Evolutionary conservation across 2,113 vertebrate genomes (phyloP).

Genomic region (Pteropus alecto): DNA sequence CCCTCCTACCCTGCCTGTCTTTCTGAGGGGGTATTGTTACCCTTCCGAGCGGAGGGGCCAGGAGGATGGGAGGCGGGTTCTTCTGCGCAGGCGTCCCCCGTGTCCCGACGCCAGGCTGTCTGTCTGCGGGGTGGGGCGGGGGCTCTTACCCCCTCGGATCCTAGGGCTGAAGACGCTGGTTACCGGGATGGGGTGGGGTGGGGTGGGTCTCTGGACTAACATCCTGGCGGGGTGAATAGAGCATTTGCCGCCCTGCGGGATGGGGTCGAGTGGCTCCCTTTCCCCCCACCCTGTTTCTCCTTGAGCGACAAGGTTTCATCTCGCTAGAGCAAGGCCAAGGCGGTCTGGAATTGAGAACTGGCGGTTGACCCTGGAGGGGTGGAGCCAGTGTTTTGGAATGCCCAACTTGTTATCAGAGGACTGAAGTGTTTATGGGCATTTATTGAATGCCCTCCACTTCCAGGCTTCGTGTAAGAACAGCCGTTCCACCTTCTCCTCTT

Average conservation of each 20-base stretch:
- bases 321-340: slow-evolving; percentile 22
- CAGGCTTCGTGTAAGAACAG: background rate
- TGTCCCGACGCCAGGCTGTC: slow-evolving; percentile 70
- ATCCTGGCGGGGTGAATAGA: background rate
- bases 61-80: background rate
- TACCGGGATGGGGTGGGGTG: background rate
- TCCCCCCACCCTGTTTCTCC: background rate
- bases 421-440: background rate
- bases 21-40: slow-evolving; percentile 66
- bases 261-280: background rate
- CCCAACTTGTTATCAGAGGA: background rate
- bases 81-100: slow-evolving; percentile 61
- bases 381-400: slow-evolving; percentile 37
- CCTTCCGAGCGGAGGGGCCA: background rate
- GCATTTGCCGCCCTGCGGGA: background rate
- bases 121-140: slow-evolving; percentile 44
- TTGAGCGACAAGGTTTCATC: background rate
- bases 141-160: background rate
- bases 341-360: background rate
- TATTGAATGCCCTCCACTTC: background rate
- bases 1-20: background rate
- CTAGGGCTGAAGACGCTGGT: background rate
- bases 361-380: background rate
- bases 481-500: background rate
- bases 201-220: background rate